A percentile compares a stretch with the other conserved stretches of the same genome.
Evolutionary conservation across 2,113 vertebrate species (phyloP).

Genomic region (Nipponia nippon): DNA sequence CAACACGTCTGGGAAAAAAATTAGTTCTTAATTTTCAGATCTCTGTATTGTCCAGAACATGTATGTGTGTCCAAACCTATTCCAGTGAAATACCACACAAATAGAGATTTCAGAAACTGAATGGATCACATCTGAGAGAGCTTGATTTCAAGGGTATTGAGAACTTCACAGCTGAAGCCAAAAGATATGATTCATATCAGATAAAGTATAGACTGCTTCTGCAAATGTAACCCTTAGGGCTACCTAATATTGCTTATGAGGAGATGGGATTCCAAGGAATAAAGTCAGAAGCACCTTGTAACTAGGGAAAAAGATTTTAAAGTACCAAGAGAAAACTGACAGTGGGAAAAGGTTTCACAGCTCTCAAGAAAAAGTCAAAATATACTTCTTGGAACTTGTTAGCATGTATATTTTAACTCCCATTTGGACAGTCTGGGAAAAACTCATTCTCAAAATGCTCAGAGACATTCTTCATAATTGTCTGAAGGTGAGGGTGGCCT

Average conservation of each 20-base stretch:
- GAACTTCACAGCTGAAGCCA: background rate
- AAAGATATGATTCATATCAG: constrained; percentile 3
- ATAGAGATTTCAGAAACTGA: background rate
- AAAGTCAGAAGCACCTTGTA: background rate
- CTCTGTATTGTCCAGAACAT: background rate
- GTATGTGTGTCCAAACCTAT: background rate
- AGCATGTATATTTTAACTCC: background rate
- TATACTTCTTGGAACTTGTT: background rate
- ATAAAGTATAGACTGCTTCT: constrained; percentile 4
- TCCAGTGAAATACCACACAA: background rate
- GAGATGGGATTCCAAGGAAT: background rate
- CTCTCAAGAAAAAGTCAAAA: background rate
- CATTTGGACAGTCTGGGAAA: background rate
- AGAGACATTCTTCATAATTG: background rate
- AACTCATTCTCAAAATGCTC: background rate
- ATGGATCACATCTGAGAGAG: background rate
- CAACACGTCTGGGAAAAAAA: background rate
- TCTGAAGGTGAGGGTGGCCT: background rate
- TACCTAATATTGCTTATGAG: background rate
- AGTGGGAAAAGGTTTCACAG: constrained; percentile 6
- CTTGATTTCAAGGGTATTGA: background rate
- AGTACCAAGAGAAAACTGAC: background rate
- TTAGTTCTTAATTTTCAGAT: background rate
- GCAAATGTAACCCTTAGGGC: constrained; percentile 19
- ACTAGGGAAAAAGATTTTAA: background rate